Evolutionary conservation across 2,113 vertebrate genomes (phyloP).

Genomic region (Cyanocitta stelleri): DNA sequence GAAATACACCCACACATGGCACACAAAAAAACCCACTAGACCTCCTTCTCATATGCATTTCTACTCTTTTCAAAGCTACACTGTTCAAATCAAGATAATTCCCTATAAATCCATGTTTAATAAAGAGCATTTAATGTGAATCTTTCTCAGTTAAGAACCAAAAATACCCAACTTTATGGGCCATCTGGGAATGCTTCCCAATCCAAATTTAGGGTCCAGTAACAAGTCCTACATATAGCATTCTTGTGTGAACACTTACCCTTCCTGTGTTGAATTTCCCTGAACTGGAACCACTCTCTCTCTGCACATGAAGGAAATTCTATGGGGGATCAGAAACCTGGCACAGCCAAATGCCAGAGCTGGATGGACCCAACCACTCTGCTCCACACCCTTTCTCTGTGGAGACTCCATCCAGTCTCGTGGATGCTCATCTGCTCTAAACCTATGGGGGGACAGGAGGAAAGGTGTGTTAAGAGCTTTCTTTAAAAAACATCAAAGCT

Average conservation of each 20-base stretch:
- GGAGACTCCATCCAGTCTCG: background rate
- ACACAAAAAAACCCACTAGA: background rate
- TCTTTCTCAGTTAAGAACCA: background rate
- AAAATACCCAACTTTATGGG: conserved; percentile 33
- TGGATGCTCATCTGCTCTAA: background rate
- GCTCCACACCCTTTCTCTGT: background rate
- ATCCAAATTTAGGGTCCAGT: conserved; percentile 52
- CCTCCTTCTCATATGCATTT: background rate
- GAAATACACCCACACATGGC: background rate
- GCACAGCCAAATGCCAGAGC: background rate
- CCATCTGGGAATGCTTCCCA: conserved; percentile 48
- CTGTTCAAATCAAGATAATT: background rate
- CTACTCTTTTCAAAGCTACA: background rate
- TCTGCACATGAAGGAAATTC: background rate
- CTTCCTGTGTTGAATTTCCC: background rate
- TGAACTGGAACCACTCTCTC: background rate
- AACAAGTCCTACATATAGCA: conserved; percentile 31
- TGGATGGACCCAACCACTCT: background rate
- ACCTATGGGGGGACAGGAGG: accelerated
- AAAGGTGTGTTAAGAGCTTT: background rate
- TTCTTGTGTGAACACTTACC: conserved; percentile 7
- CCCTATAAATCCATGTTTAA: conserved; percentile 5
- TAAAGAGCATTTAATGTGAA: conserved; percentile 1
- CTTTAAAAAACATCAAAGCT: background rate
- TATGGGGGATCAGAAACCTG: background rate